These are phyloP conservation scores for Temnothorax ravouxi DNA, from an alignment of 2,888 invertebrate genomes.

Conservation along the genomic window DNA sequence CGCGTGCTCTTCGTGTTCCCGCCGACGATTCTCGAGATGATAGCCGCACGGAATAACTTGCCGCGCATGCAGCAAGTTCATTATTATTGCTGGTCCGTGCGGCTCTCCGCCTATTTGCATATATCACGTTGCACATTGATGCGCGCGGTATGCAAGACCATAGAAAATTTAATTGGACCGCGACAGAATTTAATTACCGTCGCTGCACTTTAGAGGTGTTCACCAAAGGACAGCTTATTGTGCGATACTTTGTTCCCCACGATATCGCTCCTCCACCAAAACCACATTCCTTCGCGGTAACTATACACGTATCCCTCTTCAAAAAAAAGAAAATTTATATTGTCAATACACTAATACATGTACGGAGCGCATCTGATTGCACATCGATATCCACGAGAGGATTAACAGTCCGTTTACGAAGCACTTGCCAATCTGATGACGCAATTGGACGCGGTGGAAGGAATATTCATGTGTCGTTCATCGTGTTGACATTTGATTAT, in stretches of 20 bases:
- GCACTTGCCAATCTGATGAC: constrained; percentile 21
- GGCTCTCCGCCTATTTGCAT: not conserved
- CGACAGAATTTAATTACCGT: constrained; percentile 7
- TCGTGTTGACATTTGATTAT: constrained; percentile 47
- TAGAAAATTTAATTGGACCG: not conserved
- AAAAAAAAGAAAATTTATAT: not conserved
- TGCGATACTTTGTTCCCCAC: not conserved
- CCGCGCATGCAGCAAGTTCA: constrained; percentile 29
- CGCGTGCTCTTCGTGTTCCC: not conserved
- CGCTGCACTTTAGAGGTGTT: not conserved
- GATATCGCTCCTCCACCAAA: not conserved
- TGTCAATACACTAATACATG: not conserved
- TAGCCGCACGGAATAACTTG: constrained; percentile 14
- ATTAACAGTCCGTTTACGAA: constrained; percentile 28
- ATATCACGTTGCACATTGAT: constrained; percentile 34
- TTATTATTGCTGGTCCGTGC: constrained; percentile 7
- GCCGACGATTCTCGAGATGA: constrained; percentile 16
- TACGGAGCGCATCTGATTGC: not conserved
- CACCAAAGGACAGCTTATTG: not conserved
- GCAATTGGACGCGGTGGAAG: constrained; percentile 20
- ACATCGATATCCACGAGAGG: not conserved
- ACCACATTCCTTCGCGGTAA: not conserved
- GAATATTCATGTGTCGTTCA: constrained; percentile 48
- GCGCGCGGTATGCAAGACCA: not conserved
- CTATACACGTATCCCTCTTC: not conserved